Conservation (phyloP, 2,888 invertebrate species). For the Eristalis tenax region DNA sequence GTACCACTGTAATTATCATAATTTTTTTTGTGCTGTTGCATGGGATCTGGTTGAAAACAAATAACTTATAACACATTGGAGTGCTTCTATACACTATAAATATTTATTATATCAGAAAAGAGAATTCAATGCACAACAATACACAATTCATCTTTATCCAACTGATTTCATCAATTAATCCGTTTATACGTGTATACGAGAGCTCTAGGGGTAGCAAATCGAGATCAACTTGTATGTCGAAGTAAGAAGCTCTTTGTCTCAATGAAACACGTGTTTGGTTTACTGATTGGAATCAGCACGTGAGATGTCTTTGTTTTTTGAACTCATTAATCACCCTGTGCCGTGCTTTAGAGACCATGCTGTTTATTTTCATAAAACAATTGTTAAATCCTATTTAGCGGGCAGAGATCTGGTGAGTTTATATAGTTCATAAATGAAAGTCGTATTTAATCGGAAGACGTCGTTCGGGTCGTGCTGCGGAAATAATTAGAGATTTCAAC, state of each 20-base stretch:
- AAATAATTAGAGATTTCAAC: slow-evolving; percentile 54
- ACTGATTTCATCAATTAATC: slow-evolving; percentile 16
- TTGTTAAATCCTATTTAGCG: slow-evolving; percentile 46
- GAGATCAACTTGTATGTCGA: slow-evolving; percentile 12
- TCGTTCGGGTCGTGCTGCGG: slow-evolving; percentile 52
- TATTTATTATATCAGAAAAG: not conserved
- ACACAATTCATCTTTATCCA: not conserved
- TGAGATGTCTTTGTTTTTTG: slow-evolving; percentile 40
- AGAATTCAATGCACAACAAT: not conserved
- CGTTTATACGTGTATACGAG: not conserved
- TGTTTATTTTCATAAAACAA: slow-evolving; percentile 70
- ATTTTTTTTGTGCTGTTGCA: too few relatives aligned
- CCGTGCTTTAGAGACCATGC: slow-evolving; percentile 36
- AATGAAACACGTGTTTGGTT: slow-evolving; percentile 57
- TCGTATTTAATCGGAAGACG: slow-evolving; percentile 4
- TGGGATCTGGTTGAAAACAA: too few relatives aligned
- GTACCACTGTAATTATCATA: too few relatives aligned
- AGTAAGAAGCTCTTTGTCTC: slow-evolving; percentile 2
- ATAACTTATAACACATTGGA: too few relatives aligned
- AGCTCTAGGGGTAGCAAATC: not conserved
- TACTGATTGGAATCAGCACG: slow-evolving; percentile 67
- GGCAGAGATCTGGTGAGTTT: slow-evolving; percentile 6
- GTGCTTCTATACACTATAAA: too few relatives aligned
- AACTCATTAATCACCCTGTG: slow-evolving; percentile 49
- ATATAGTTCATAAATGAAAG: slow-evolving; percentile 28